Conservation (phyloP, 2,888 invertebrate species). For the Plagiodera versicolora region DNA sequence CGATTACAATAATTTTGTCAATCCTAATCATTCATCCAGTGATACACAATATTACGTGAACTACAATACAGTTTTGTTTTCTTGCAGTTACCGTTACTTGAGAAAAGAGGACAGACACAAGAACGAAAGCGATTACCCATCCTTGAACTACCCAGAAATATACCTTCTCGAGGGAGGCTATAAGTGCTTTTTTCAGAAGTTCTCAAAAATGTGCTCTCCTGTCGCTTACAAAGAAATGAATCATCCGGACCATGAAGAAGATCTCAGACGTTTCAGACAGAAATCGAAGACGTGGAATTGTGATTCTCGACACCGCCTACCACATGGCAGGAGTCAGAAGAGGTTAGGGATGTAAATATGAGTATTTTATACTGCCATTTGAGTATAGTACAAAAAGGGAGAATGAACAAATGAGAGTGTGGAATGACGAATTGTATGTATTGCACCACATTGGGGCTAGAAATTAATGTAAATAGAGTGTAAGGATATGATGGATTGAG, state of each 20-base stretch:
- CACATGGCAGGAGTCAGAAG: constrained; percentile 29
- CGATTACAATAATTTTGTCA: too few relatives aligned
- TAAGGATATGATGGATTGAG: constrained; percentile 18
- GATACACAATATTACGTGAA: too few relatives aligned
- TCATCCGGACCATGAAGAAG: constrained; percentile 74
- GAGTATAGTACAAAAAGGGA: constrained; percentile 32
- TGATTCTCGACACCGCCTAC: constrained; percentile 49
- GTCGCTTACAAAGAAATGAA: constrained; percentile 81
- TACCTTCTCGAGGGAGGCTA: constrained; percentile 93
- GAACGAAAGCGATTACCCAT: constrained; percentile 82
- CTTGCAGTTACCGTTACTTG: constrained; percentile 74
- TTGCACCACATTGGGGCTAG: constrained; percentile 31
- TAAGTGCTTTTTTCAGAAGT: constrained; percentile 75
- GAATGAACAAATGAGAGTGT: constrained; percentile 23
- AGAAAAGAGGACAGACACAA: constrained; percentile 79
- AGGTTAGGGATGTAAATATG: constrained; percentile 34
- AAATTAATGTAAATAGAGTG: constrained; percentile 27
- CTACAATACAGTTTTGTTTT: constrained; percentile 14
- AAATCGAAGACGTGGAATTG: constrained; percentile 76
- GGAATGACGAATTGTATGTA: constrained; percentile 28
- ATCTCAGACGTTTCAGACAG: constrained; percentile 72
- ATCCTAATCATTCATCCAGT: too few relatives aligned
- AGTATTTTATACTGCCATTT: constrained; percentile 17
- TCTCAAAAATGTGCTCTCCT: constrained; percentile 71
- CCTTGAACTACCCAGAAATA: constrained; percentile 86